Evolutionary conservation across 1,140 invertebrate genomes (phyloP).

Genomic region (Megathymus violae): DNA sequence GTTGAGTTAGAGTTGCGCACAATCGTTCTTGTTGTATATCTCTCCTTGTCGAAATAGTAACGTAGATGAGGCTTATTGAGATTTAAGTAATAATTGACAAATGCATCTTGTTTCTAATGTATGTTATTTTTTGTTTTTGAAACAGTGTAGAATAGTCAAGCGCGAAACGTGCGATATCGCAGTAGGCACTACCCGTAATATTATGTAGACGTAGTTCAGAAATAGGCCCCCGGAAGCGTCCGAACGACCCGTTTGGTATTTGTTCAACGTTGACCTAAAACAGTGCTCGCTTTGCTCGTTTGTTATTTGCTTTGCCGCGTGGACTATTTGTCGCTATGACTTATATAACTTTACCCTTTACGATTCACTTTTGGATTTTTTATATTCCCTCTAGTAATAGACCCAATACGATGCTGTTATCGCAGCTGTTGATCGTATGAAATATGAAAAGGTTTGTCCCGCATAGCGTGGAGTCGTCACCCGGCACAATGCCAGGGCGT

Average conservation of each 20-base stretch:
- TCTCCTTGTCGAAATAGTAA: too few relatives aligned
- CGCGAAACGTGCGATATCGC: too few relatives aligned
- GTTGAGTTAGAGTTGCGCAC: too few relatives aligned
- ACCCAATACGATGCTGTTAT: conserved; percentile 12
- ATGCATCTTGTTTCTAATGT: too few relatives aligned
- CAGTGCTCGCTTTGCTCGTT: conserved; percentile 80
- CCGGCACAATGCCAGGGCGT: conserved; percentile 71
- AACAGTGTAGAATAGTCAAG: conserved; percentile 36
- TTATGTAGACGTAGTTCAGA: conserved; percentile 70
- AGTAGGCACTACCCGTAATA: conserved; percentile 60
- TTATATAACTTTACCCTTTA: conserved; percentile 32
- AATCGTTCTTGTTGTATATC: too few relatives aligned
- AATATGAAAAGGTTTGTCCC: conserved; percentile 29
- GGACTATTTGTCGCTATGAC: conserved; percentile 35
- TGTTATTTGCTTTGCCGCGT: conserved; percentile 65
- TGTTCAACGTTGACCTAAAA: conserved; percentile 83
- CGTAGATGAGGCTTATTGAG: too few relatives aligned
- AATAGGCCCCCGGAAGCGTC: conserved; percentile 81
- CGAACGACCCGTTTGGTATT: conserved; percentile 82
- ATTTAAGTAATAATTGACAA: too few relatives aligned
- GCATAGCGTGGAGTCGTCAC: conserved; percentile 58
- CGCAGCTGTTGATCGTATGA: conserved; percentile 25
- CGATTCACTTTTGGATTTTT: conserved; percentile 23
- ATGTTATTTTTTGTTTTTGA: conserved; percentile 1
- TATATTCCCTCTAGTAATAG: conserved; percentile 11